These are phyloP conservation scores for Apis cerana DNA, from an alignment of 1,140 invertebrate species.

Conservation along the genomic window DNA sequence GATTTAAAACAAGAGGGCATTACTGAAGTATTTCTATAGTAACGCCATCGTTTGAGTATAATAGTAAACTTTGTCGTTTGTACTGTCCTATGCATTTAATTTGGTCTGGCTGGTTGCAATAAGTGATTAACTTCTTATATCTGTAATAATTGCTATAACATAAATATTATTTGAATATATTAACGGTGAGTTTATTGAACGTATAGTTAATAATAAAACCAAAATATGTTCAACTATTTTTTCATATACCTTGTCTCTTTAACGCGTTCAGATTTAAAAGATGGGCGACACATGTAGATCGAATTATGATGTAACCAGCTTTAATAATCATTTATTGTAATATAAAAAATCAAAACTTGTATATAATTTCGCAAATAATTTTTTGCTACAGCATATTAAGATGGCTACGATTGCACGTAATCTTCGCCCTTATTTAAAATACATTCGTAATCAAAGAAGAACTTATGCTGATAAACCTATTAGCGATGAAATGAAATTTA, in stretches of 20 bases:
- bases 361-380: slow-evolving; percentile 15
- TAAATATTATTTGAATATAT: not conserved
- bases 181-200: slow-evolving; percentile 5
- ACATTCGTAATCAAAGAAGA: slow-evolving; percentile 74
- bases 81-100: not conserved
- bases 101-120: not conserved
- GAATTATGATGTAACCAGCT: slow-evolving; percentile 72
- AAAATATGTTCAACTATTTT: not conserved
- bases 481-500: slow-evolving; percentile 89
- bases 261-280: not conserved
- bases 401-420: slow-evolving; percentile 76
- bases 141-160: slow-evolving; percentile 11
- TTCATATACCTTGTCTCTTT: not conserved
- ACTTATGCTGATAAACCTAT: slow-evolving; percentile 84
- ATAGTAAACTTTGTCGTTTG: not conserved
- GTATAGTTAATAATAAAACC: not conserved
- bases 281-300: slow-evolving; percentile 51
- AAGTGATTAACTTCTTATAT: not conserved
- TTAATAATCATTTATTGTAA: slow-evolving; percentile 1
- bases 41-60: not conserved
- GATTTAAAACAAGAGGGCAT: not conserved
- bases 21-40: not conserved
- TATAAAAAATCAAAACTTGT: not conserved
- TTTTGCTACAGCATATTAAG: slow-evolving; percentile 50
- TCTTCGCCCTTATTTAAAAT: slow-evolving; percentile 73